Evolutionary conservation across 1,140 invertebrate species (phyloP), one percentile per base, ranked within the genome.

Genomic region (Chrysoperla carnea): DNA sequence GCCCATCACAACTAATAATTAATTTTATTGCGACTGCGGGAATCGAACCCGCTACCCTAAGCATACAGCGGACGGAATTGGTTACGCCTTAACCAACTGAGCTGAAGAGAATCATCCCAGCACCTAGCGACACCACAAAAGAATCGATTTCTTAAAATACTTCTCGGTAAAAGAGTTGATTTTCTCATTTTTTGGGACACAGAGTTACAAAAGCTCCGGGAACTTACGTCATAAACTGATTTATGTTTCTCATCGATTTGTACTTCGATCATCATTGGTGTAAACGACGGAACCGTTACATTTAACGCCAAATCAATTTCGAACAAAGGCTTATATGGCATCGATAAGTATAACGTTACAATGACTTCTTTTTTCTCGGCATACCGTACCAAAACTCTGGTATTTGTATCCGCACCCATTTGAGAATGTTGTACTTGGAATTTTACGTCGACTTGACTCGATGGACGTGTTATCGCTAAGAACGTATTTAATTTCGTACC

Each of bases 261-360:
- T 0, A 64, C 48, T 23, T 64, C 59, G 6, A 72, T 50, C 0
- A 72, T 50, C 61, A 78, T 68, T 0, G 76, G 72, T 37, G 69
- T 67, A 37, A 73, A 73, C 29, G 69, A 68, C 0, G 76, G 75
- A 23, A 78, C 62, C 0, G 69, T 73, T 3, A 79, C 49, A 50
- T 76, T 76, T 29, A 72, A 60, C 37, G 68, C 67, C 4, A 63
- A 66, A 52, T 78, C 72, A 23, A 76, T 59, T 4, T 62, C 59
- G 46, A 77, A 67, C 13, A 73, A 50, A 4, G 58, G 55, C 1
- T 66, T 58, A 2, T 67, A 59, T 1, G 76, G 75, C 47, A 73
- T 63, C 8, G 66, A 60, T 0, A 58, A 64, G 36, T 52, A 72
- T 2, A 75, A 56, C 0, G 60, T 53, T 1, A 72, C 52, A 0